phyloP scores from a whole-genome alignment of 1,140 invertebrate species.

The Ruditapes philippinarum region DNA sequence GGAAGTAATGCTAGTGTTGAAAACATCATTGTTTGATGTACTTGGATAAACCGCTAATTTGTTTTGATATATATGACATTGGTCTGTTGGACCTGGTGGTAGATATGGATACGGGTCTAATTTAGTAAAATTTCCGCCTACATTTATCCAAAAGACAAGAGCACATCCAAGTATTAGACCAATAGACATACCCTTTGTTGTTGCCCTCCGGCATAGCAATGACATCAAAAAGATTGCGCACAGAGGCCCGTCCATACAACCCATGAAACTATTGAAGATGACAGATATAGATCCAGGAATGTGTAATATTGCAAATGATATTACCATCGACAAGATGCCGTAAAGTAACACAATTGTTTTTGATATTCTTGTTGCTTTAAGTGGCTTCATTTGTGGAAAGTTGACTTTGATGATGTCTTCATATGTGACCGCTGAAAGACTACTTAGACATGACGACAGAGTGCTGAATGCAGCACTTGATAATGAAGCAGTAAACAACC shows the following conservation, averaged over 20 bases:
- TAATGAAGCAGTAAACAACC: constrained; percentile 38
- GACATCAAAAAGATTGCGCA: constrained; percentile 16
- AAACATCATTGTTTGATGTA: not conserved
- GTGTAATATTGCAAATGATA: not conserved
- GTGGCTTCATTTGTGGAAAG: not conserved
- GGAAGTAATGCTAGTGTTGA: not conserved
- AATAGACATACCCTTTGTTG: constrained; percentile 20
- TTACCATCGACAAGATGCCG: not conserved
- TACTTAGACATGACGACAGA: constrained; percentile 49
- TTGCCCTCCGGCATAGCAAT: not conserved
- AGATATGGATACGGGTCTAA: not conserved
- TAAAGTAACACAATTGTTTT: constrained; percentile 20
- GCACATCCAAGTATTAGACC: not conserved
- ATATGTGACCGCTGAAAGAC: constrained; percentile 25
- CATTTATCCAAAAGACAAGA: constrained; percentile 27
- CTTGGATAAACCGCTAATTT: not conserved
- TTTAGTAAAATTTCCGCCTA: constrained; percentile 14
- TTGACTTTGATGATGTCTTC: constrained; percentile 45
- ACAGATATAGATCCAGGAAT: not conserved
- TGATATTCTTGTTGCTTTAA: not conserved
- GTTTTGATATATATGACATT: not conserved
- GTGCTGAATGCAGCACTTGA: constrained; percentile 50
- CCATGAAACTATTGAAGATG: not conserved
- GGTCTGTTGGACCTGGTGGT: constrained; percentile 31
- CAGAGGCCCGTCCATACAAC: constrained; percentile 18